A percentile compares a stretch with the other conserved stretches of the same genome.
These are phyloP conservation scores for Pristionchus japonicus DNA, from an alignment of 2,888 invertebrate species.

Conservation along the genomic window DNA sequence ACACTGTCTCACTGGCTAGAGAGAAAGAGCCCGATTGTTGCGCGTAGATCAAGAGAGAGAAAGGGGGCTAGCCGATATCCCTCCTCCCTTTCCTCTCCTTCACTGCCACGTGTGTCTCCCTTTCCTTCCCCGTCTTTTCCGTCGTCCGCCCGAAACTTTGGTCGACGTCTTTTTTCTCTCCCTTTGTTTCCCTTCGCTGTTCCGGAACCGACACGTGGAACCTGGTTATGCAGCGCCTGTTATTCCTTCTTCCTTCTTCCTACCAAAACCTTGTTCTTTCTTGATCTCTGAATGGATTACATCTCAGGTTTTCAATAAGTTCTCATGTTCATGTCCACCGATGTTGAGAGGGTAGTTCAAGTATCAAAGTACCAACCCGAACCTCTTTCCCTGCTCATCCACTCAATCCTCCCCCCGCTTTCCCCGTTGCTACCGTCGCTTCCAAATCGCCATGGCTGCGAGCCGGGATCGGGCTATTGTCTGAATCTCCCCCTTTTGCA, in stretches of 20 bases:
- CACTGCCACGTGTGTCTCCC: slow-evolving; percentile 17
- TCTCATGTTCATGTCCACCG: no score
- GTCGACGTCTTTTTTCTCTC: neutral
- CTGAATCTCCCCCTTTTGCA: no score
- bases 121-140: neutral
- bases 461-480: no score
- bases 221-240: neutral
- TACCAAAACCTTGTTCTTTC: neutral
- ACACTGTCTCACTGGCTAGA: no score
- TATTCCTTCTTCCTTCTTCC: neutral
- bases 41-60: slow-evolving; percentile 18
- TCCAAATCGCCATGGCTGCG: slow-evolving; percentile 2
- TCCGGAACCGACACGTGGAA: neutral
- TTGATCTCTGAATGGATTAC: no score
- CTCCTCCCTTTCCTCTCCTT: neutral
- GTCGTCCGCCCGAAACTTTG: neutral
- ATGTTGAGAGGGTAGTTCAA: no score
- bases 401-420: neutral
- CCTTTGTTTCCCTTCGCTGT: neutral
- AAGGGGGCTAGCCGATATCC: slow-evolving; percentile 14
- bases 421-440: neutral
- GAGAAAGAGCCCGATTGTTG: no score
- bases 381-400: neutral
- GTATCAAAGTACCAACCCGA: no score
- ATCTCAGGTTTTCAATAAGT: neutral